Evolutionary conservation across 2,888 invertebrate species (phyloP), one percentile per base, ranked within the genome.

Genomic region (Drosophila vallismaia): DNA sequence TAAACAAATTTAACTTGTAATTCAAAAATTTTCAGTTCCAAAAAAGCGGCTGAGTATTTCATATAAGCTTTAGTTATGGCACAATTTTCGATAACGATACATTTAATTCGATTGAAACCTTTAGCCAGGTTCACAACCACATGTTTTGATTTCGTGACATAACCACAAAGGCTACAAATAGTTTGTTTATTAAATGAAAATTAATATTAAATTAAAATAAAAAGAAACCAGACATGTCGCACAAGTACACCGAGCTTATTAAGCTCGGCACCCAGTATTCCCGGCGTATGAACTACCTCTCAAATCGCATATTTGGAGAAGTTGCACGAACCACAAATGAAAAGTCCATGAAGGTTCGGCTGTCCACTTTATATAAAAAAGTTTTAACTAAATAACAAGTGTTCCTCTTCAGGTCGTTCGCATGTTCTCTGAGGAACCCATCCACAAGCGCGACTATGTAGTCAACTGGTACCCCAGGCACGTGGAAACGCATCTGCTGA

Each of bases 301-400:
- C 97, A 28, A 96, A 96, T 84, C 93, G 95, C 77, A 98, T 98
- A 82, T 98, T 98, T 90, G 96, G 96, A 0, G 97, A 98, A 92
- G 96, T 97, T 0, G 94, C 94, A 0, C 93, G 96, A 58, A 94
- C 95, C 0, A 97, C 97, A 0, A 95, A 94, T 86, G 71, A 91
- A 0, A 95, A 94, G 88, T 96, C 96, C 0, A 95, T 96, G 95
- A 96, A 95, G 92, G 88, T 89, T 9, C 7, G 63, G 14, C 5
- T 12, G 0, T 7, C 12, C 9, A 9, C 0, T 0, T 4, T 0
- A 2, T n/a, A n/a, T 24, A 0, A 4, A 19, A 26, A 26, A 0
- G 7, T 4, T n/a, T 40, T 5, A 0, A 28, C 6, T 14, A n/a
- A 4, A 0, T 9, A 0, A 6, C 5, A 10, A 26, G 1, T 28